Percentiles rank a stretch among this genome's conserved stretches.
Conservation (phyloP, 2,888 invertebrate genomes). For the Drosophila percnosoma region DNA sequence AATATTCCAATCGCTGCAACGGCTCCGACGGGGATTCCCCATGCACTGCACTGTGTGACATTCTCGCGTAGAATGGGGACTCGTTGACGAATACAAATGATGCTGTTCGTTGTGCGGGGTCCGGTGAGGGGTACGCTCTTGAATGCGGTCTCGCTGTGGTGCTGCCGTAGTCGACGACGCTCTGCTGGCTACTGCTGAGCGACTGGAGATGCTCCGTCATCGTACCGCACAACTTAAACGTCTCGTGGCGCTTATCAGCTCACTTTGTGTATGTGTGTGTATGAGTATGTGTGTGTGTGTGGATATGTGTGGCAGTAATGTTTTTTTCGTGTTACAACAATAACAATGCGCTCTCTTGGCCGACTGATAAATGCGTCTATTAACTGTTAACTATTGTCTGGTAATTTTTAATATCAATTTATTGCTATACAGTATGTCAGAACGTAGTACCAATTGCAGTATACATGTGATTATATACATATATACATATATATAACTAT, state of each 20-base stretch:
- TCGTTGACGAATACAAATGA: constrained; percentile 49
- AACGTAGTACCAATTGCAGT: not conserved
- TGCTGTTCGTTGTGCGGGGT: constrained; percentile 32
- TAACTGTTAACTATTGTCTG: constrained; percentile 11
- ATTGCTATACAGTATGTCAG: not conserved
- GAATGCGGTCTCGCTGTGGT: constrained; percentile 30
- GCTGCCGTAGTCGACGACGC: constrained; percentile 78
- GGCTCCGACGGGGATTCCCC: constrained; percentile 51
- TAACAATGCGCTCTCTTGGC: constrained; percentile 12
- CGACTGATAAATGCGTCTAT: constrained; percentile 54
- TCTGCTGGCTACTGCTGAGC: constrained; percentile 58
- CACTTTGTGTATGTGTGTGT: not conserved
- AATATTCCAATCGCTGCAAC: constrained; percentile 66
- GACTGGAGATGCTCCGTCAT: constrained; percentile 60
- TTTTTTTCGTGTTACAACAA: constrained; percentile 69
- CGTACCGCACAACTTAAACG: constrained; percentile 10
- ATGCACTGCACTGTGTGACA: constrained; percentile 59
- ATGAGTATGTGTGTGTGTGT: not conserved
- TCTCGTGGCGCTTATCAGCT: constrained; percentile 53
- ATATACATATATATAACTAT: not conserved
- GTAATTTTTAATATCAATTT: constrained; percentile 31
- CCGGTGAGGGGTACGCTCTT: not conserved
- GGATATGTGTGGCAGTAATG: constrained; percentile 52
- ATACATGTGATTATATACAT: not conserved
- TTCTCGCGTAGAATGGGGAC: constrained; percentile 62